Evolutionary conservation across 2,888 invertebrate species (phyloP).

Genomic region (Mongoloraphidia duomilia): DNA sequence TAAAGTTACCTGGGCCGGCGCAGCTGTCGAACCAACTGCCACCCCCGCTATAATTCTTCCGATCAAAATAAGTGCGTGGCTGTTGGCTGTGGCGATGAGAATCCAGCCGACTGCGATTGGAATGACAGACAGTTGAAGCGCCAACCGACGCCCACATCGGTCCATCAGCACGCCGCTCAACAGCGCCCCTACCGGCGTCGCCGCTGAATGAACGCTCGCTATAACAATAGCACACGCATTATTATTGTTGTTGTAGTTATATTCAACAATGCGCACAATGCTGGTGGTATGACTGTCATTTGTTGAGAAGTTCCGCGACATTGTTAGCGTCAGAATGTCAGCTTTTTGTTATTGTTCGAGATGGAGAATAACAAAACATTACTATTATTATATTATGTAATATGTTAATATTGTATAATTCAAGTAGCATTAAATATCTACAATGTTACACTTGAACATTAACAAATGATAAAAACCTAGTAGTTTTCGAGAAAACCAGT

Average conservation of each 20-base stretch:
- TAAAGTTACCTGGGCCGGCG: conserved; percentile 51
- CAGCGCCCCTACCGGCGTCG: conserved; percentile 59
- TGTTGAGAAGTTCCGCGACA: no score
- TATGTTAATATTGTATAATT: no score
- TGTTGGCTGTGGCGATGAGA: conserved; percentile 40
- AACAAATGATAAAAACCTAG: no score
- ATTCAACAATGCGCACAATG: no score
- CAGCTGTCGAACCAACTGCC: conserved; percentile 57
- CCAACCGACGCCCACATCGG: conserved; percentile 47
- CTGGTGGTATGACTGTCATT: no score
- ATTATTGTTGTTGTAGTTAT: neutral
- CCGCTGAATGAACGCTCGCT: conserved; percentile 68
- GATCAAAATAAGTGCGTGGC: conserved; percentile 41
- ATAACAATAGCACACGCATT: conserved; percentile 15
- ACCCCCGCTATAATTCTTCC: conserved; percentile 58
- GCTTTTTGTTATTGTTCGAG: no score
- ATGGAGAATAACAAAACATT: no score
- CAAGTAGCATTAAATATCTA: no score
- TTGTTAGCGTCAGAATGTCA: no score
- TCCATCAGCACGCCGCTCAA: conserved; percentile 59
- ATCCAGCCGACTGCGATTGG: conserved; percentile 58
- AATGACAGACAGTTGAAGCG: conserved; percentile 46
- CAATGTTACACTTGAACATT: no score
- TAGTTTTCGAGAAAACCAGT: no score
- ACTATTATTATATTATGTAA: no score